Percentiles rank a stretch among this genome's conserved stretches.
These are phyloP conservation scores for Hystrix brachyura DNA, from an alignment of 2,113 vertebrate species.

Conservation along the genomic window DNA sequence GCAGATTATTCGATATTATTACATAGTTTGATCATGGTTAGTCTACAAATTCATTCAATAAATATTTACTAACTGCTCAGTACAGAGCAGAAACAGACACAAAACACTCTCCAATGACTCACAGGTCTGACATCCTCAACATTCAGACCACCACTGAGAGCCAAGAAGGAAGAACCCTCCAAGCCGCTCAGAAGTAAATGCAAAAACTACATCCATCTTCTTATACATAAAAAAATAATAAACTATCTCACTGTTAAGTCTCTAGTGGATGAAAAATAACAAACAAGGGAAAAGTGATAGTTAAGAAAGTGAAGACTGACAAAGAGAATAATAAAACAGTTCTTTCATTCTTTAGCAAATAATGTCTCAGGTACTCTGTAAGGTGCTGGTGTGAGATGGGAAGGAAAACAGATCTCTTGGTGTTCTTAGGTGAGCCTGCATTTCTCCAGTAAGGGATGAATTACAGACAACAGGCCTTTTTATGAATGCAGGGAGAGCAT, in stretches of 20 bases:
- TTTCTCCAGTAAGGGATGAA: neutral
- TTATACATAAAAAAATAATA: neutral
- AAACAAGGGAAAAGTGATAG: neutral
- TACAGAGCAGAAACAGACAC: neutral
- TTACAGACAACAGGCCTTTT: neutral
- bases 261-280: neutral
- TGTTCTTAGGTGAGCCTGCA: neutral
- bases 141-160: neutral
- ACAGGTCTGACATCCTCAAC: neutral
- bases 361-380: neutral
- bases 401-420: neutral
- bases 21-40: neutral
- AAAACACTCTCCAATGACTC: neutral
- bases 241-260: neutral
- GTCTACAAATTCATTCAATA: neutral
- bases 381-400: neutral
- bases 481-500: neutral
- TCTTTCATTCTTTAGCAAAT: neutral
- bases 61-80: neutral
- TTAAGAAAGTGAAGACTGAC: neutral
- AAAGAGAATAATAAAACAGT: neutral
- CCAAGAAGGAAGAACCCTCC: constrained; percentile 23
- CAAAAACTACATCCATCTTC: constrained; percentile 33
- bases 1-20: neutral
- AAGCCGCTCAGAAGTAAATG: neutral